Evolutionary conservation across 2,888 invertebrate genomes (phyloP), one percentile per base, ranked within the genome.

Genomic region (Acholoe squamosa): DNA sequence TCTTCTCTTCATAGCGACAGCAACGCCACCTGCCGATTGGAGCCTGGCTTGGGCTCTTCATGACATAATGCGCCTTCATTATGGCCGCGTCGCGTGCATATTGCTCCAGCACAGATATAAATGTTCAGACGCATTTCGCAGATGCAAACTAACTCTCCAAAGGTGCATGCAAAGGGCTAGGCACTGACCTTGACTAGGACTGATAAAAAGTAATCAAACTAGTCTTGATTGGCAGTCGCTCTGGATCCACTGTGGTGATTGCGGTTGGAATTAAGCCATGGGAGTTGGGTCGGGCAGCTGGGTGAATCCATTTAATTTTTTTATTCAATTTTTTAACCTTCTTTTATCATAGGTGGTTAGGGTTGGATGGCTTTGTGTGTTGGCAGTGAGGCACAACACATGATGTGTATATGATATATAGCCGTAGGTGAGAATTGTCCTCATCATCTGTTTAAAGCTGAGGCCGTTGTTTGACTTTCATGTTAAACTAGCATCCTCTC

Each of bases 11-110:
- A 3, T 43, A 43, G 43, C 43, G 43, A 3, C 5, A n/a, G 61
- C 25, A 25, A 3, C 16, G 86, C 86, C 86, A 86, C 86, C 86
- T 86, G 86, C 86, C 56, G 22, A 25, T 28, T n/a, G 54, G 28
- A 16, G 28, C 25, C 25, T 16, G 52, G 52, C 25, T 16, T 28
- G 52, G 28, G 22, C 28, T 22, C 25, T 28, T 86, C 54, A 56
- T 86, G 86, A 86, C 86, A 86, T 86, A 54, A 86, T 54, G 86
- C 28, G 28, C 86, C 52, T 86, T 86, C 54, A 86, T 86, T 86
- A 86, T 31, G 56, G 86, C 86, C 54, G 22, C 28, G 54, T 86
- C 86, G 86, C 86, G 86, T 86, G 86, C 56, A 16, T 31, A 52
- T 54, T 54, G 54, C 54, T 10, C 54, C 86, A 5, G 52, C 86